These are phyloP conservation scores for Stegastes partitus DNA, from an alignment of 2,113 vertebrate genomes.

Conservation along the genomic window DNA sequence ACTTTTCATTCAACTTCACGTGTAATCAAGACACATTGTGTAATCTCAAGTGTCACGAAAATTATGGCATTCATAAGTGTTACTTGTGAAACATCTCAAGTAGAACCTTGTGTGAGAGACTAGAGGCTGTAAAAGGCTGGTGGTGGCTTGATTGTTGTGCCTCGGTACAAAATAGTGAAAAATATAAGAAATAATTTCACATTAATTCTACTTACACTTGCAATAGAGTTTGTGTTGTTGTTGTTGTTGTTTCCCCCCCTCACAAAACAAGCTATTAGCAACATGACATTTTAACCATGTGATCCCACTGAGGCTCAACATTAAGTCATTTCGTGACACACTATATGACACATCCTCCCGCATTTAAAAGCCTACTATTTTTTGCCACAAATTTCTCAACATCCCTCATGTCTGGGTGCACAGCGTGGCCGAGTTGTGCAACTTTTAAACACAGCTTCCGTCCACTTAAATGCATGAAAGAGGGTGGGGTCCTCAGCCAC, in stretches of 20 bases:
- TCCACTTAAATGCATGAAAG: slow-evolving; percentile 36
- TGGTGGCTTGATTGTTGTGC: slow-evolving; percentile 22
- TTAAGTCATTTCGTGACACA: slow-evolving; percentile 71
- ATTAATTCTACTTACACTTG: slow-evolving; percentile 11
- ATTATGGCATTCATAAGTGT: slow-evolving; percentile 39
- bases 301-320: slow-evolving; percentile 36
- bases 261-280: slow-evolving; percentile 26
- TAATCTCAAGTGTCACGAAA: slow-evolving; percentile 42
- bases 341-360: slow-evolving; percentile 67
- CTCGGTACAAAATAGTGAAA: slow-evolving; percentile 1
- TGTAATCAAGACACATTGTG: slow-evolving; percentile 63
- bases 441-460: slow-evolving; percentile 69
- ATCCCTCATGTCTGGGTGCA: slow-evolving; percentile 73
- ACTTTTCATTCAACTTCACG: slow-evolving; percentile 49
- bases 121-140: slow-evolving; percentile 11
- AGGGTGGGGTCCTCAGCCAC: slow-evolving; percentile 49
- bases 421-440: slow-evolving; percentile 74
- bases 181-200: slow-evolving; percentile 21
- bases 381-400: slow-evolving; percentile 71
- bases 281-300: slow-evolving; percentile 60
- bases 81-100: slow-evolving; percentile 32
- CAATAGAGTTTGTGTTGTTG: slow-evolving; percentile 22
- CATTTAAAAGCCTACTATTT: slow-evolving; percentile 70
- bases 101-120: slow-evolving; percentile 41
- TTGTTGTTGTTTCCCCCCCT: too few relatives aligned